Evolutionary conservation across 2,888 invertebrate genomes (phyloP).

Genomic region (Pedicia rivosa): DNA sequence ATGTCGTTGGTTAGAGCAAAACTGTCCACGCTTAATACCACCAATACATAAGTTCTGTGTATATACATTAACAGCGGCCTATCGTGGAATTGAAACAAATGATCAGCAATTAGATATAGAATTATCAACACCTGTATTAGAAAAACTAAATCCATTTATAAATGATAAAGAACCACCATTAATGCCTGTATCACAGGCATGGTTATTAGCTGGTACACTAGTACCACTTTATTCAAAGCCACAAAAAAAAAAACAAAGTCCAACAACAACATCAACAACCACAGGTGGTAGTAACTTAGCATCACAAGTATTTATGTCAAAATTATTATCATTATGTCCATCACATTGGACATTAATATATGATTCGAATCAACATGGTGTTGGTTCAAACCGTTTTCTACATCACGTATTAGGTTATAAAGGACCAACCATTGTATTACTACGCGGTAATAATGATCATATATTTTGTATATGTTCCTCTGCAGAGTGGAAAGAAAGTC

Average conservation of each 20-base stretch:
- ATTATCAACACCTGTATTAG: constrained; percentile 59
- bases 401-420: constrained; percentile 60
- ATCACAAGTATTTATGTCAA: constrained; percentile 41
- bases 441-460: constrained; percentile 41
- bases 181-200: constrained; percentile 48
- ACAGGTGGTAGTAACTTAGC: constrained; percentile 14
- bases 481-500: constrained; percentile 73
- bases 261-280: constrained; percentile 17
- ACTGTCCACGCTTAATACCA: constrained; percentile 58
- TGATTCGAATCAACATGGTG: constrained; percentile 67
- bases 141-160: constrained; percentile 33
- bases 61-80: constrained; percentile 34
- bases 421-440: constrained; percentile 45
- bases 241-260: constrained; percentile 18
- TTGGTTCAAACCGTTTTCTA: constrained; percentile 75
- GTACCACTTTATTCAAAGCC: constrained; percentile 40
- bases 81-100: constrained; percentile 34
- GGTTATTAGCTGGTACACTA: constrained; percentile 51
- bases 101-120: constrained; percentile 26
- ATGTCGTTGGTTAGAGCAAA: constrained; percentile 64
- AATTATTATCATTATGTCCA: constrained; percentile 47
- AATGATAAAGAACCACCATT: constrained; percentile 19
- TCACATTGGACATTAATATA: constrained; percentile 78
- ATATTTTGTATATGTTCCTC: constrained; percentile 63
- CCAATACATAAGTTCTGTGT: constrained; percentile 52